Base-by-base conservation (phyloP, 2,888 invertebrate species). In the Chymomyza caudatula region DNA sequence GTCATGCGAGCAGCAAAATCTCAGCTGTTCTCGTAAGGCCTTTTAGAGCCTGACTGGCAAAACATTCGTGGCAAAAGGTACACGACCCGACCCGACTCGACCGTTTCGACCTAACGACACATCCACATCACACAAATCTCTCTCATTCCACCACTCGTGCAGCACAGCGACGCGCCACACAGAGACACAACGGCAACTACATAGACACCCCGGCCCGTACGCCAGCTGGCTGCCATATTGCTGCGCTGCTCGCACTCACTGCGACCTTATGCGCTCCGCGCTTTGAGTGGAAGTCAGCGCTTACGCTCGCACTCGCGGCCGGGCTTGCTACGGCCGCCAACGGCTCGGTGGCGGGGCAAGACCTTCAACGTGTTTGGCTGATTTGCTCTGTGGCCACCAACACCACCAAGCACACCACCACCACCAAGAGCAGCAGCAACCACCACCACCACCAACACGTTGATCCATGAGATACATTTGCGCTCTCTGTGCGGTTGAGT, bases 41-140 rank as follows among this genome's bases (percentile, higher is more conserved):
- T 90, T 89, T 89, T 89, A 90, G 90, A 90, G 90, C 90, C 90
- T 90, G 90, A 90, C 90, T 91, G 90, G 88, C 90, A 90, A 88
- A 90, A 90, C 89, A 90, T 89, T 90, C 90, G 89, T 90, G 90
- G 90, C 90, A 90, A 90, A 90, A 91, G 90, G 90, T 90, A 91
- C 90, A 90, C 90, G 90, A 91, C 90, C 90, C 90, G 90, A 91
- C 90, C 90, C 90, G 90, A 90, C 90, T 90, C 90, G 90, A 90
- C 90, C 90, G 89, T 88, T 88, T 89, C 90, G 90, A 90, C 90
- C 90, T 90, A 90, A 90, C 90, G 90, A 90, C 90, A 90, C 90
- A 90, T 89, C 89, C 90, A 90, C 90, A 90, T 89, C 89, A 88
- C 89, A 89, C 88, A 89, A 87, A 88, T 89, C 88, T 89, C 89